Evolutionary conservation across 2,888 invertebrate species (phyloP).

Genomic region (Coleophora flavipennella): DNA sequence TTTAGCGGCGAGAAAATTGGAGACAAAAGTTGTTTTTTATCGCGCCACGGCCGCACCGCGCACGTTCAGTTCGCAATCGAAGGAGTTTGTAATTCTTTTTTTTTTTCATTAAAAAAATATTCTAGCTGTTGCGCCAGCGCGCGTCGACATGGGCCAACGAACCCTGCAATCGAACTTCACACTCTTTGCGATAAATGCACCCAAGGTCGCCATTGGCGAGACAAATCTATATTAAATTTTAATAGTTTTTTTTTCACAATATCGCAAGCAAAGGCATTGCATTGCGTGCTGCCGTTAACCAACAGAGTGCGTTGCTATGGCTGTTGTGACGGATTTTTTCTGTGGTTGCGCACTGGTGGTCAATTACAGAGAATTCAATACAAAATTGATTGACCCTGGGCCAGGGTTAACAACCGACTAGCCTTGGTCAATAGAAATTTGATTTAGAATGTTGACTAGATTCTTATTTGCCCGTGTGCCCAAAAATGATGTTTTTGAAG

Average conservation of each 20-base stretch:
- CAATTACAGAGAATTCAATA: background rate
- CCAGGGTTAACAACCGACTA: no score
- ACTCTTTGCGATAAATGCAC: constrained; percentile 48
- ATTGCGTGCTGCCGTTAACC: constrained; percentile 45
- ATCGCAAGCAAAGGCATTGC: constrained; percentile 24
- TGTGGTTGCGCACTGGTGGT: constrained; percentile 1
- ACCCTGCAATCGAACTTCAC: constrained; percentile 40
- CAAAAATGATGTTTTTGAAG: no score
- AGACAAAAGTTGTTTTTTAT: constrained; percentile 12
- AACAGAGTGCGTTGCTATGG: constrained; percentile 39
- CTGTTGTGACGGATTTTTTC: constrained; percentile 1
- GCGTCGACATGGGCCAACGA: constrained; percentile 39
- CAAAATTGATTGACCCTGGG: background rate
- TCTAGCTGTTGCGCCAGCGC: constrained; percentile 9
- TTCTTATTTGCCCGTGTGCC: no score
- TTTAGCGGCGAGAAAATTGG: background rate
- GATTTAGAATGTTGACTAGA: no score
- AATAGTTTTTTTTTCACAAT: constrained; percentile 37
- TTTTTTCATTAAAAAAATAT: constrained; percentile 12
- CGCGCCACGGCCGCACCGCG: constrained; percentile 31
- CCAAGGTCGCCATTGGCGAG: constrained; percentile 58
- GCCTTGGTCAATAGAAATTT: no score
- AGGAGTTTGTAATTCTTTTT: constrained; percentile 19
- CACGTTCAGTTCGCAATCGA: constrained; percentile 42
- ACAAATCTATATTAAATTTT: constrained; percentile 54